Evolutionary conservation across 2,797 vertebrate species (phyloP).

Genomic region (Falco berigora): DNA sequence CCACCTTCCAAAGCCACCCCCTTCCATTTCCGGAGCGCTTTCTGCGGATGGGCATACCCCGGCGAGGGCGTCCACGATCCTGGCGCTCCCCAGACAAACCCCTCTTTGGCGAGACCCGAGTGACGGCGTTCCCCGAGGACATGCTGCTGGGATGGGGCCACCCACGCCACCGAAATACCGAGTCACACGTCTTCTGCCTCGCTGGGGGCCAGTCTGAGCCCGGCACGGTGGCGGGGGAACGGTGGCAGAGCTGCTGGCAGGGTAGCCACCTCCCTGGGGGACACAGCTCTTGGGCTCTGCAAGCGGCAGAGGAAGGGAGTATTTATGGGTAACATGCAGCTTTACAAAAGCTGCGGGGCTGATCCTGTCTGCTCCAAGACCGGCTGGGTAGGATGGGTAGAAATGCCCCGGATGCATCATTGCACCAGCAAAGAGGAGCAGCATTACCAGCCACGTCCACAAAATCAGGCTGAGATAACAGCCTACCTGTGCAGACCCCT

Average conservation of each 20-base stretch:
- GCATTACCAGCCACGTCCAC: not conserved
- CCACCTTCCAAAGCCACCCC: not conserved
- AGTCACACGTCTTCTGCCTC: not conserved
- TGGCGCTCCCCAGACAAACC: not conserved
- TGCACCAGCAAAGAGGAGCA: not conserved
- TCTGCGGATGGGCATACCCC: not conserved
- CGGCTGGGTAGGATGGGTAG: not conserved
- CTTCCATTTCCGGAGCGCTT: accelerated
- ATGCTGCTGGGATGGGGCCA: not conserved
- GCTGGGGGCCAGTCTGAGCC: not conserved
- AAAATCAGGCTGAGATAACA: not conserved
- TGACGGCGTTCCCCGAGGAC: not conserved
- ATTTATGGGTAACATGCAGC: not conserved
- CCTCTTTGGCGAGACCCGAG: not conserved
- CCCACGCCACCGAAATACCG: not conserved
- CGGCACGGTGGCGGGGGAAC: accelerated
- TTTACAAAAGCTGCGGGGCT: not conserved
- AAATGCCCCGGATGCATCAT: accelerated
- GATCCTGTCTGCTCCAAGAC: not conserved
- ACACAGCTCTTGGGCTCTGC: not conserved
- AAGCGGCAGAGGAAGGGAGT: not conserved
- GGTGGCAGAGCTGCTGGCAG: accelerated
- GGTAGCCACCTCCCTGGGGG: not conserved
- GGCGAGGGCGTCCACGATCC: not conserved
- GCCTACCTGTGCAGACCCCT: accelerated